Percentiles rank a stretch among this genome's conserved stretches.
Evolutionary conservation across 2,888 invertebrate species (phyloP).

Genomic region (Clunio marinus): DNA sequence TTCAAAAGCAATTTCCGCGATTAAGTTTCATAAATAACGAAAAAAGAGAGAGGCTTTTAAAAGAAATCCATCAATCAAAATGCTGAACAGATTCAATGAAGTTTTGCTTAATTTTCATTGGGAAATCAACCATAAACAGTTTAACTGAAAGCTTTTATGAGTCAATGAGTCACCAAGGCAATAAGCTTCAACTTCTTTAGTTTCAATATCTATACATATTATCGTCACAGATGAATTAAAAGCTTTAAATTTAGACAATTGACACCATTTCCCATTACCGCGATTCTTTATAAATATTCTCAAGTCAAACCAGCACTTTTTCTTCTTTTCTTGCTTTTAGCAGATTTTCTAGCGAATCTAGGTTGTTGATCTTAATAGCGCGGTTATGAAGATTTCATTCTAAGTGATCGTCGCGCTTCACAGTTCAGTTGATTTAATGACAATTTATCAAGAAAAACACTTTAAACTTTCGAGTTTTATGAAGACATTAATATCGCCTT

Average conservation of each 20-base stretch:
- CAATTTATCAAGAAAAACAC: background rate
- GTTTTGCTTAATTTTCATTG: too few relatives aligned
- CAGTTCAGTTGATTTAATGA: background rate
- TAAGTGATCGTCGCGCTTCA: background rate
- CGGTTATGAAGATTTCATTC: slow-evolving; percentile 6
- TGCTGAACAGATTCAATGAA: too few relatives aligned
- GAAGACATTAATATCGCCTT: background rate
- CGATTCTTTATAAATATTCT: background rate
- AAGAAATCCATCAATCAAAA: too few relatives aligned
- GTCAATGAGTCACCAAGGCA: too few relatives aligned
- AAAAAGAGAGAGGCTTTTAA: too few relatives aligned
- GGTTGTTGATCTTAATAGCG: slow-evolving; percentile 35
- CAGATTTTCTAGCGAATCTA: slow-evolving; percentile 8
- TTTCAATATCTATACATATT: too few relatives aligned
- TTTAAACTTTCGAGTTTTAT: background rate
- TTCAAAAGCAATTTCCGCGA: too few relatives aligned
- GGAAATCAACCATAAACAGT: too few relatives aligned
- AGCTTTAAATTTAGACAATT: slow-evolving; percentile 31
- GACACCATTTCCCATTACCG: slow-evolving; percentile 22
- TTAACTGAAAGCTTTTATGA: too few relatives aligned
- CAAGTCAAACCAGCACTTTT: slow-evolving; percentile 22
- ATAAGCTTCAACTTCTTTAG: too few relatives aligned
- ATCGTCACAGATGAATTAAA: too few relatives aligned
- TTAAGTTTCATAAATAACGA: too few relatives aligned
- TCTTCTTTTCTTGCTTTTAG: slow-evolving; percentile 8